phyloP scores from a whole-genome alignment of 2,113 vertebrate species.

The Choloepus hoffmanni region DNA sequence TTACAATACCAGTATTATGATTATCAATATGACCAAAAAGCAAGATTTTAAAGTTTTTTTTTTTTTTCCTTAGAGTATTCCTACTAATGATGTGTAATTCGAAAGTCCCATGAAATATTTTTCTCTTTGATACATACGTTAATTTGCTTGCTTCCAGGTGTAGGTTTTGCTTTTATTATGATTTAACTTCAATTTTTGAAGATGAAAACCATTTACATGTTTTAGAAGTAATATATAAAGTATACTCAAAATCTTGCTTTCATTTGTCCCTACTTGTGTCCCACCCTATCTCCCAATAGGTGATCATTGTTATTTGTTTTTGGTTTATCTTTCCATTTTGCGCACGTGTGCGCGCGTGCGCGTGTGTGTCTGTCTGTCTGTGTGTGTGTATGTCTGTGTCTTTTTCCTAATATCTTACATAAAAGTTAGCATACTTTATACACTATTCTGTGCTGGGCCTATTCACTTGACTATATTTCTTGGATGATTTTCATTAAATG shows the following conservation, averaged over 20 bases:
- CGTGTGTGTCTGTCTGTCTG: neutral
- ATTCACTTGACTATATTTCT: neutral
- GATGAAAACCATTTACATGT: neutral
- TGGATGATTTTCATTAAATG: constrained; percentile 2
- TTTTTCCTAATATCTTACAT: neutral
- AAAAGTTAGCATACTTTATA: neutral
- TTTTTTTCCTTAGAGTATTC: neutral
- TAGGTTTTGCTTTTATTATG: neutral
- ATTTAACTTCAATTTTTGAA: constrained; percentile 31
- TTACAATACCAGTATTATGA: neutral
- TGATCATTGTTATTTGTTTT: neutral
- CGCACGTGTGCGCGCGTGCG: too few species aligned
- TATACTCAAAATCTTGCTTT: neutral
- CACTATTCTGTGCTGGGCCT: neutral
- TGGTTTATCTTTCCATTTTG: constrained; percentile 2
- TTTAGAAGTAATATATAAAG: neutral
- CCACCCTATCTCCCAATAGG: accelerated
- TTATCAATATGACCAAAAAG: neutral
- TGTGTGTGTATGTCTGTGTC: neutral
- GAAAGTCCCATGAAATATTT: neutral
- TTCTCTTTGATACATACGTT: neutral
- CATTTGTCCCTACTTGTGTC: neutral
- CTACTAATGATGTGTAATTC: neutral
- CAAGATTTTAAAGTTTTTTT: neutral
- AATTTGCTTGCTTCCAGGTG: neutral